phyloP scores from a whole-genome alignment of 1,140 invertebrate genomes.

The Pollicipes pollicipes region DNA sequence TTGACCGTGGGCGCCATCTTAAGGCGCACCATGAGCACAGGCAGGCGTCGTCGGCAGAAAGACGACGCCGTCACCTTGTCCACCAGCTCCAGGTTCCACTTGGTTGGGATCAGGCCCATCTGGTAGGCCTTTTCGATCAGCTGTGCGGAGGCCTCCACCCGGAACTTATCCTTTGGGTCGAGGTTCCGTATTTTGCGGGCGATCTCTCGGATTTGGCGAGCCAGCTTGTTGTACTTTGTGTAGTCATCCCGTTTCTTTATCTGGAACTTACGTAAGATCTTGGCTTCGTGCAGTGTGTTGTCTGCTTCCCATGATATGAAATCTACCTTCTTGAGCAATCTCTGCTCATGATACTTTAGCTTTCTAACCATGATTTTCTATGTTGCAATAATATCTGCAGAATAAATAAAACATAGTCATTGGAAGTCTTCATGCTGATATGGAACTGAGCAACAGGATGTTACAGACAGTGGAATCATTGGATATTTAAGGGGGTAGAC shows the following conservation, averaged over 20 bases:
- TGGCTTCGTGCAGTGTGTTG: conserved; percentile 86
- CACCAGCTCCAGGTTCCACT: conserved; percentile 62
- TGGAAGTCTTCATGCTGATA: too few relatives aligned
- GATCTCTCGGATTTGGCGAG: conserved; percentile 69
- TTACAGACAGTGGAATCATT: too few relatives aligned
- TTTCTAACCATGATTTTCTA: conserved; percentile 37
- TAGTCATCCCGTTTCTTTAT: conserved; percentile 93
- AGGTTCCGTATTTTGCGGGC: conserved; percentile 80
- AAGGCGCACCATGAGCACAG: conserved; percentile 76
- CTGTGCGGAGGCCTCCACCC: conserved; percentile 58
- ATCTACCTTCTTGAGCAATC: conserved; percentile 94
- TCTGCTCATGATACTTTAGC: conserved; percentile 93
- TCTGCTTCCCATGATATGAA: conserved; percentile 95
- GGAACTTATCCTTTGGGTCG: too few relatives aligned
- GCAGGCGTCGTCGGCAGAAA: conserved; percentile 80
- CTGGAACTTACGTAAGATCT: conserved; percentile 70
- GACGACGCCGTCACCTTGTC: conserved; percentile 69
- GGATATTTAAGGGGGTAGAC: too few relatives aligned
- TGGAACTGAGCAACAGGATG: too few relatives aligned
- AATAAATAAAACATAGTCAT: too few relatives aligned
- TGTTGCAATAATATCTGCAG: too few relatives aligned
- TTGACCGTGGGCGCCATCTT: conserved; percentile 79
- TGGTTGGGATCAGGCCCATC: conserved; percentile 77
- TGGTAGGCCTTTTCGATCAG: conserved; percentile 68
- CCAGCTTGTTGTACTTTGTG: conserved; percentile 90